phyloP scores from a whole-genome alignment of 35 echinoderm and acorn worm genomes.

The Heliocidaris tuberculata region DNA sequence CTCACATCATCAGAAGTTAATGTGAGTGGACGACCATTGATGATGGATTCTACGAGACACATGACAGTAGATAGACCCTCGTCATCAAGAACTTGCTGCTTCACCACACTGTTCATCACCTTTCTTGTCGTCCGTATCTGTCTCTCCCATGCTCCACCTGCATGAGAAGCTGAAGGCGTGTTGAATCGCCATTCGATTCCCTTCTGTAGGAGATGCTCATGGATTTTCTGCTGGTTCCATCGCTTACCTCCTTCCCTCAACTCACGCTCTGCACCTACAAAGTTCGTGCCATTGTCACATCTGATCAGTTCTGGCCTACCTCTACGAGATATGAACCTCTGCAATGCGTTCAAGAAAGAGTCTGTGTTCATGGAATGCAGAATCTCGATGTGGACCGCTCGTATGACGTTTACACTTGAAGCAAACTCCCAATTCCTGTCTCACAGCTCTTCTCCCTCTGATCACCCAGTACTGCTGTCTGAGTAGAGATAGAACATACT shows the following conservation, averaged over 20 bases:
- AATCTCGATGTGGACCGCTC: conserved; percentile 19
- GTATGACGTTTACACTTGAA: background rate
- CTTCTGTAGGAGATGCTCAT: background rate
- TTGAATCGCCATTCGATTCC: conserved; percentile 52
- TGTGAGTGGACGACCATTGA: conserved; percentile 63
- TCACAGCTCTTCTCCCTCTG: background rate
- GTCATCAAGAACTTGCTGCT: conserved; percentile 55
- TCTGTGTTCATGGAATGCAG: conserved; percentile 56
- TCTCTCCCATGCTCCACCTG: conserved; percentile 55
- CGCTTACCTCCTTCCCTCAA: background rate
- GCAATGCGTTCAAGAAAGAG: conserved; percentile 55
- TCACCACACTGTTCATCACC: background rate
- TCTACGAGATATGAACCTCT: conserved; percentile 30
- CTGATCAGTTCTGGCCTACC: conserved; percentile 42
- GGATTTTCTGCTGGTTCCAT: background rate
- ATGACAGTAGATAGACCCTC: conserved; percentile 66
- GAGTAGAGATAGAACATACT: background rate
- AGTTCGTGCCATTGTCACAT: conserved; percentile 60
- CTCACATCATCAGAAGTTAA: background rate
- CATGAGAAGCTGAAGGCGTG: conserved; percentile 34
- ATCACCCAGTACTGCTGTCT: background rate
- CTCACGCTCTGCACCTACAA: conserved; percentile 41
- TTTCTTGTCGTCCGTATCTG: conserved; percentile 42
- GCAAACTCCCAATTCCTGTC: background rate
- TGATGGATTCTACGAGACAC: conserved; percentile 55